Evolutionary conservation across 2,797 vertebrate species (phyloP).

Genomic region (Rhinella marina): DNA sequence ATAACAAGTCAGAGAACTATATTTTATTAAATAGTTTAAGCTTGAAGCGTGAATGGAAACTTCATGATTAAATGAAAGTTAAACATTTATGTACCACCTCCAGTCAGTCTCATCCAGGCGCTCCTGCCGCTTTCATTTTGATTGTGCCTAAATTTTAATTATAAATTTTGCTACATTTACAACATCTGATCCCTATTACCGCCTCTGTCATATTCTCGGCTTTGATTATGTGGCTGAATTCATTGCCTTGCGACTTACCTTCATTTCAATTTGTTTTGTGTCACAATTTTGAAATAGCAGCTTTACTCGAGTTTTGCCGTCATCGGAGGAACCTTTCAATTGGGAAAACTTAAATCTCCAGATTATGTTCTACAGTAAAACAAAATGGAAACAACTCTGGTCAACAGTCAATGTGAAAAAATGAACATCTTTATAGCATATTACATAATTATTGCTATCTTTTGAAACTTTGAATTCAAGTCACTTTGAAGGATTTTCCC

Average conservation of each 20-base stretch:
- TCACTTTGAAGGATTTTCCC: too few relatives aligned
- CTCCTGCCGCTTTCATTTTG: slow-evolving; percentile 26
- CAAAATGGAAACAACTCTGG: neutral
- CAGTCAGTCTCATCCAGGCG: neutral
- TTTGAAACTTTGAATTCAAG: neutral
- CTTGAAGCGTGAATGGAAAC: slow-evolving; percentile 47
- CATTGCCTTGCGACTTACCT: slow-evolving; percentile 75
- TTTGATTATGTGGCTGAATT: slow-evolving; percentile 26
- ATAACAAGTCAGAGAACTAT: slow-evolving; percentile 35
- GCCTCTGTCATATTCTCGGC: slow-evolving; percentile 13
- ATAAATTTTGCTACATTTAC: slow-evolving; percentile 35
- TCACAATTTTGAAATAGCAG: slow-evolving; percentile 90
- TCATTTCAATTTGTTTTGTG: slow-evolving; percentile 92
- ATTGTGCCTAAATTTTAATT: slow-evolving; percentile 33
- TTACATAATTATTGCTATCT: neutral
- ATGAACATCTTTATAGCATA: neutral
- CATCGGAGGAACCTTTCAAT: slow-evolving; percentile 94
- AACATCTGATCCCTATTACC: slow-evolving; percentile 32
- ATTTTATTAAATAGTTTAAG: slow-evolving; percentile 48
- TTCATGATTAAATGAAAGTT: slow-evolving; percentile 53
- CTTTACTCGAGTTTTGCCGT: slow-evolving; percentile 90
- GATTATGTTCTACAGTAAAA: slow-evolving; percentile 77
- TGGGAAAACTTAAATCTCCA: slow-evolving; percentile 96
- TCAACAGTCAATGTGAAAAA: neutral
- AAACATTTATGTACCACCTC: slow-evolving; percentile 36